These are phyloP conservation scores for Hipparchia sbordonii DNA, from an alignment of 2,888 invertebrate genomes.

Conservation along the genomic window DNA sequence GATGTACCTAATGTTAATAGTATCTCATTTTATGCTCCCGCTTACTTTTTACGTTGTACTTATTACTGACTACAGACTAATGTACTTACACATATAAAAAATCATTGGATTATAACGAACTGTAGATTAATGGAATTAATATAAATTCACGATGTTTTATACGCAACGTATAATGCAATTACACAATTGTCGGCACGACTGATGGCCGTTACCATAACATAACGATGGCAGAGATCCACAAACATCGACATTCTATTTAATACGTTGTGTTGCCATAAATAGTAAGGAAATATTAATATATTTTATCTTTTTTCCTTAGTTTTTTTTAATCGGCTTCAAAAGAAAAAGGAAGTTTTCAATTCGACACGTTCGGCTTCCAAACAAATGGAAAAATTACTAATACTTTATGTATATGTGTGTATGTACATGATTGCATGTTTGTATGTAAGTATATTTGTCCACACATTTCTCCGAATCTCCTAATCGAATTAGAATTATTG, in stretches of 20 bases:
- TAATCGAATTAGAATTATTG: too few relatives aligned
- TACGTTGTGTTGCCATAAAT: neutral
- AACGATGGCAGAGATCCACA: conserved; percentile 16
- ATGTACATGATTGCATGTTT: too few relatives aligned
- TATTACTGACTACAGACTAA: neutral
- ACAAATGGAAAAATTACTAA: too few relatives aligned
- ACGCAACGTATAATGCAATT: conserved; percentile 10
- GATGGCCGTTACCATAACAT: conserved; percentile 37
- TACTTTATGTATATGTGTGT: too few relatives aligned
- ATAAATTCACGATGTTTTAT: conserved; percentile 20
- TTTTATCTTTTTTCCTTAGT: too few relatives aligned
- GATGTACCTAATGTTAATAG: neutral
- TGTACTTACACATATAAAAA: neutral
- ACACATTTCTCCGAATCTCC: too few relatives aligned
- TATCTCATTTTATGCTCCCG: neutral
- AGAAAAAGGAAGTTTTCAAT: too few relatives aligned
- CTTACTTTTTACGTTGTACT: neutral
- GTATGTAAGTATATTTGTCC: too few relatives aligned
- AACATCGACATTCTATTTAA: conserved; percentile 23
- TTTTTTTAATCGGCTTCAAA: too few relatives aligned
- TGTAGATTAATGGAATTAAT: conserved; percentile 11
- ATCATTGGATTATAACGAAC: conserved; percentile 18
- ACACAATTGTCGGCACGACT: conserved; percentile 36
- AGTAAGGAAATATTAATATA: neutral
- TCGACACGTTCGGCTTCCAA: too few relatives aligned